Evolutionary conservation across 2,113 vertebrate genomes (phyloP).

Genomic region (Dolichallabes microphthalmus): DNA sequence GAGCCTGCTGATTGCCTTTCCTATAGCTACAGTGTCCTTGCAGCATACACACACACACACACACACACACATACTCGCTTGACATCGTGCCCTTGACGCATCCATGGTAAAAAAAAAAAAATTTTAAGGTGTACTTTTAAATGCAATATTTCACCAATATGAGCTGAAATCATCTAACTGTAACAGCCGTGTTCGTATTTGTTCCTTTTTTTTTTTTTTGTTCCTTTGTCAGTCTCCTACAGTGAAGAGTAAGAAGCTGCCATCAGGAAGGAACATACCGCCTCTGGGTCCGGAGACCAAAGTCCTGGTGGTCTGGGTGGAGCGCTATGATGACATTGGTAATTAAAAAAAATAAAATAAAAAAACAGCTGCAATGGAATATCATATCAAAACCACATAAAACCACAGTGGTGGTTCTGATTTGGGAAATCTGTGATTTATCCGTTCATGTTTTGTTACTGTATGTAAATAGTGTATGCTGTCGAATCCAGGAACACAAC

Average conservation of each 20-base stretch:
- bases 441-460: background rate
- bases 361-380: background rate
- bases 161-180: background rate
- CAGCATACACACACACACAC: background rate
- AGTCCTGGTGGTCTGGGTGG: constrained; percentile 88
- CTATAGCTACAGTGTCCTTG: background rate
- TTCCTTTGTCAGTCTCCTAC: constrained; percentile 75
- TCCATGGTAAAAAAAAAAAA: background rate
- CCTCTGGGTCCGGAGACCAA: constrained; percentile 87
- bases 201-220: background rate
- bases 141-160: background rate
- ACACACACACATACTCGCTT: background rate
- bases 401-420: background rate
- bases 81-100: constrained; percentile 18
- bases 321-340: constrained; percentile 89
- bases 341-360: constrained; percentile 35
- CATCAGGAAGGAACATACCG: constrained; percentile 78
- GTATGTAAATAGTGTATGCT: background rate
- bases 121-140: background rate
- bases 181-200: background rate
- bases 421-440: background rate
- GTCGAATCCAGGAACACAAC: background rate
- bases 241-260: constrained; percentile 79
- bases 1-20: background rate
- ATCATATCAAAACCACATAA: background rate